phyloP scores from a whole-genome alignment of 2,113 vertebrate genomes.

The Anolis carolinensis region DNA sequence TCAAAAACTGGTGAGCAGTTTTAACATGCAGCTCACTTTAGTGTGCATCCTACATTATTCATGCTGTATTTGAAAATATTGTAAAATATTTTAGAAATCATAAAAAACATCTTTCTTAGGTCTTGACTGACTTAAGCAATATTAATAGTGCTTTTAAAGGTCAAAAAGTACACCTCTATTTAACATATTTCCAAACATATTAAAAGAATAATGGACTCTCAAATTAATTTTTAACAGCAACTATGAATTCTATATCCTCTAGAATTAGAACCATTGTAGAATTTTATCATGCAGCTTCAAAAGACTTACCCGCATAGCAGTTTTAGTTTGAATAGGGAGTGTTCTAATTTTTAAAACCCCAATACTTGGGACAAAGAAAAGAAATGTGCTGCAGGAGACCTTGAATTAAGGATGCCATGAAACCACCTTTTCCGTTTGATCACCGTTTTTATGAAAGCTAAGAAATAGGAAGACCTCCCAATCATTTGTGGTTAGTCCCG shows the following conservation, averaged over 20 bases:
- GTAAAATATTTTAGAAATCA: constrained; percentile 35
- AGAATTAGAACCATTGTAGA: constrained; percentile 50
- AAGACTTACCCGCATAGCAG: background rate
- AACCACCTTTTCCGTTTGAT: too few relatives aligned
- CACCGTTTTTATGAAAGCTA: too few relatives aligned
- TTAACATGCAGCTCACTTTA: background rate
- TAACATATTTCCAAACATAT: constrained; percentile 41
- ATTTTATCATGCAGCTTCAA: constrained; percentile 30
- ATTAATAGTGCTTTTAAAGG: constrained; percentile 29
- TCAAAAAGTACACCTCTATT: constrained; percentile 43
- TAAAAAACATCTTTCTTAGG: background rate
- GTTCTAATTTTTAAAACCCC: constrained; percentile 2
- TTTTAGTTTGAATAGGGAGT: constrained; percentile 19
- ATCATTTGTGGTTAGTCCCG: too few relatives aligned
- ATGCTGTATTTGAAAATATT: constrained; percentile 48
- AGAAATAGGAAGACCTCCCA: too few relatives aligned
- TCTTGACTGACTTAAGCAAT: background rate
- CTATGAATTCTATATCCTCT: constrained; percentile 37
- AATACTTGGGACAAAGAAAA: accelerated
- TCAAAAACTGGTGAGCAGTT: background rate
- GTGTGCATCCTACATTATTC: background rate
- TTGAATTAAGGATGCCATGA: too few relatives aligned
- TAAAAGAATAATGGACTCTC: constrained; percentile 49
- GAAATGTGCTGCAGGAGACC: background rate
- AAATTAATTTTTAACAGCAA: constrained; percentile 56